Base-by-base conservation (phyloP, 2,888 invertebrate species). In the Lepidocyrtoides sp. region DNA sequence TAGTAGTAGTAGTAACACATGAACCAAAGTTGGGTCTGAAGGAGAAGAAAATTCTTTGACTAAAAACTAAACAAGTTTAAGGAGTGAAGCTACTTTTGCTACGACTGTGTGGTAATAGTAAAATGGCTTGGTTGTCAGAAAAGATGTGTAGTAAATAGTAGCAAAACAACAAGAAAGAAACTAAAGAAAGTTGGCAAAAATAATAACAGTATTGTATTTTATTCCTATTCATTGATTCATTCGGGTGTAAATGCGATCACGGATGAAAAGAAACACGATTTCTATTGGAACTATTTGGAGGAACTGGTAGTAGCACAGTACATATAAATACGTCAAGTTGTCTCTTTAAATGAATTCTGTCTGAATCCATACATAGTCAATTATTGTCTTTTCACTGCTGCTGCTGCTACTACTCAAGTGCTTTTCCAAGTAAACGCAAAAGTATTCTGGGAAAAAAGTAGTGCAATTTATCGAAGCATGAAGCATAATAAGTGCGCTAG, bases 121-220 rank as follows among this genome's bases (percentile, higher is more conserved):
- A 82, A 90, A 90, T 90, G 79, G 84, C 51, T 79, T 90, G 91
- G 81, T 91, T 91, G 91, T 79, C 91, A 79, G 48, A 72, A 54
- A n/a, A 57, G 17, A 23, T 14, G 48, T 23, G 54, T 54, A 32
- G 54, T 29, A 48, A 36, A 41, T 17, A 41, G 17, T 20, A 17
- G 12, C 57, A n/a, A 10, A 75, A 75, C 26, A 32, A 54, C 8
- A 26, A 54, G 20, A 72, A 29, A 63, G 26, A 26, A 63, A 36
- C 0, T 26, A 51, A 54, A 32, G 20, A 79, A 79, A 79, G 77
- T 79, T 79, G 77, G 26, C 77, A 79, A 79, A 75, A 57, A 10
- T 36, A 20, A 44, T 20, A 44, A 44, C 2, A 48, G 72, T 17
- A 69, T 7, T 17, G 7, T 36, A n/a, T 26, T 26, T 79, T 20